A percentile compares a stretch with the other conserved stretches of the same genome.
These are phyloP conservation scores for Xestia ashworthii DNA, from an alignment of 2,888 invertebrate genomes.

Conservation along the genomic window DNA sequence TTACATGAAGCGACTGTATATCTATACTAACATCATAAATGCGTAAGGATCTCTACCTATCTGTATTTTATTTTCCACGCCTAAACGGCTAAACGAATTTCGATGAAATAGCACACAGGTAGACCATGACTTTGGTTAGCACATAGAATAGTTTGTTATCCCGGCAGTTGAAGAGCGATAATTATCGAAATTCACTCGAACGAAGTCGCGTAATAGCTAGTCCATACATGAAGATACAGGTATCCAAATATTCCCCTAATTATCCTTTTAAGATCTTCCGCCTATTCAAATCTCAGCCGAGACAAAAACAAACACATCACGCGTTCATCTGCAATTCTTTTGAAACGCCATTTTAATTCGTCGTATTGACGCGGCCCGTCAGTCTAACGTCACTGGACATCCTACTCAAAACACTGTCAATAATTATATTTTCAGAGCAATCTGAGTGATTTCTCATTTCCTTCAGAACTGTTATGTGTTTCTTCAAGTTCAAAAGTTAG, in stretches of 20 bases:
- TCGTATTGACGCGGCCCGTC: constrained; percentile 46
- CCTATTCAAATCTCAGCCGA: not conserved
- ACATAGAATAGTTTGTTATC: not conserved
- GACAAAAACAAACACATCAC: constrained; percentile 16
- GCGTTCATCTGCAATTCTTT: constrained; percentile 21
- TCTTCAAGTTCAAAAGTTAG: constrained; percentile 9
- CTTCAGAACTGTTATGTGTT: constrained; percentile 12
- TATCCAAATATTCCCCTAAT: not conserved
- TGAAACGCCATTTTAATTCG: constrained; percentile 28
- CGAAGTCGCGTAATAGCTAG: not conserved
- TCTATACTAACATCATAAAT: not conserved
- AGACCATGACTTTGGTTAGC: not conserved
- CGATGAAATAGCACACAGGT: not conserved
- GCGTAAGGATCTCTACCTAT: not conserved
- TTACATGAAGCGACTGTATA: not conserved
- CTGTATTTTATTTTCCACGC: not conserved
- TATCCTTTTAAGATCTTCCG: constrained; percentile 12
- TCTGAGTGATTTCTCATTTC: constrained; percentile 38
- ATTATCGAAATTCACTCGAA: no score
- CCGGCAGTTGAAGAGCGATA: not conserved
- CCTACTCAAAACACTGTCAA: constrained; percentile 43
- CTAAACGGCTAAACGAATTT: not conserved
- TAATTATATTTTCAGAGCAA: constrained; percentile 31
- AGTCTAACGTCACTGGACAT: constrained; percentile 17
- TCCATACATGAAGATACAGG: not conserved